phyloP scores from a whole-genome alignment of 2,888 invertebrate genomes.

The Prenolepis imparis region DNA sequence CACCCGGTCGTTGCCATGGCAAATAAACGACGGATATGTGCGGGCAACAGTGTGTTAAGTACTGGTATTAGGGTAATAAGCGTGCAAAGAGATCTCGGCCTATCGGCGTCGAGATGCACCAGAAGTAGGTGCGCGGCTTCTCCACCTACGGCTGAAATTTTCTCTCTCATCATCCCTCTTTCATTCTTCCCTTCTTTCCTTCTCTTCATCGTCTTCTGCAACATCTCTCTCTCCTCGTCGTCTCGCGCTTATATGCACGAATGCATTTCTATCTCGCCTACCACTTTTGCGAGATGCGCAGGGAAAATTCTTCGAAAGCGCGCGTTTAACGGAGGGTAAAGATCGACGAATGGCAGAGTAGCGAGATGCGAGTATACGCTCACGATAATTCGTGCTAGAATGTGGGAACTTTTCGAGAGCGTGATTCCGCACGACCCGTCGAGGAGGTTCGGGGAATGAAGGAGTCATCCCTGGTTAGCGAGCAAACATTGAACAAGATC shows the following conservation, averaged over 20 bases:
- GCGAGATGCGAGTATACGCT: conserved; percentile 74
- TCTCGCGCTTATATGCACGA: conserved; percentile 36
- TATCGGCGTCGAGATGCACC: conserved; percentile 68
- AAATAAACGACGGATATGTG: conserved; percentile 81
- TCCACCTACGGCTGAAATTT: conserved; percentile 73
- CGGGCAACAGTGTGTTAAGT: conserved; percentile 84
- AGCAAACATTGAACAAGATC: background rate
- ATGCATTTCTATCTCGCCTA: conserved; percentile 60
- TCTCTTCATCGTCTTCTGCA: conserved; percentile 7
- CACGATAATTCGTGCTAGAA: conserved; percentile 73
- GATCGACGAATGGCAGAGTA: conserved; percentile 69
- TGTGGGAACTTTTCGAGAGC: conserved; percentile 77
- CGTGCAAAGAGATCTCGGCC: conserved; percentile 82
- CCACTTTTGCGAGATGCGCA: conserved; percentile 38
- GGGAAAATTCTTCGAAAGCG: conserved; percentile 45
- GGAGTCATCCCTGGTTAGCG: conserved; percentile 7
- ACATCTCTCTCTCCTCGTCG: background rate
- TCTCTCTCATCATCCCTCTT: conserved; percentile 10
- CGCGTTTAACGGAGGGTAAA: conserved; percentile 54
- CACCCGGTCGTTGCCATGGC: conserved; percentile 79
- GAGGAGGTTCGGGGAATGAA: conserved; percentile 6
- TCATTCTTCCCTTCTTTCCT: background rate
- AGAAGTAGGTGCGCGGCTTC: conserved; percentile 72
- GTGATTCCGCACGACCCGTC: conserved; percentile 20
- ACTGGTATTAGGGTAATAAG: conserved; percentile 85